Conservation (phyloP, 2,888 invertebrate genomes). For the Boloria euphrosyne region DNA sequence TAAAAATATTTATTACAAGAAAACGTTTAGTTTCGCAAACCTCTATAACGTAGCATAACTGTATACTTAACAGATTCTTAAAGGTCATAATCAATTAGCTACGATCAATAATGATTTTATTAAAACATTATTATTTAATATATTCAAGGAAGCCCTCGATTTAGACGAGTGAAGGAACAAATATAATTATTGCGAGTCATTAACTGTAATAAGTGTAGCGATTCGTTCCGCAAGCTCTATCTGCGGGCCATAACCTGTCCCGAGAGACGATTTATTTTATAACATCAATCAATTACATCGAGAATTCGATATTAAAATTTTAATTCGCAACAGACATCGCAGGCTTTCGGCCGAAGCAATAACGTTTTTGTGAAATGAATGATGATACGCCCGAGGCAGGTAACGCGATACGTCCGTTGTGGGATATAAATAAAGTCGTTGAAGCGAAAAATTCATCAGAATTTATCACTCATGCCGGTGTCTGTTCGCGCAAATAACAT, state of each 20-base stretch:
- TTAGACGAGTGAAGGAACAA: constrained; percentile 38
- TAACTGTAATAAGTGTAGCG: constrained; percentile 57
- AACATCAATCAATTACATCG: constrained; percentile 70
- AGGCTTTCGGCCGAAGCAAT: constrained; percentile 58
- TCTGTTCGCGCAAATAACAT: constrained; percentile 37
- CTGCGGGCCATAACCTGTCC: constrained; percentile 48
- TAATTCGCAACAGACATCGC: constrained; percentile 55
- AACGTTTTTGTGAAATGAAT: constrained; percentile 68
- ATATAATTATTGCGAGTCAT: constrained; percentile 52
- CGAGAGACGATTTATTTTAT: constrained; percentile 66
- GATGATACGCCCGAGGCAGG: constrained; percentile 65
- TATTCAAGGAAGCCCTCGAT: not conserved
- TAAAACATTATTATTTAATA: not conserved
- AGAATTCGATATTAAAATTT: constrained; percentile 66
- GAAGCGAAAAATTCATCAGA: constrained; percentile 70
- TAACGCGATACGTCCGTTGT: constrained; percentile 64
- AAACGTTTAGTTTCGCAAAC: not conserved
- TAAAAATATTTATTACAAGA: not conserved
- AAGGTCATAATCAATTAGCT: constrained; percentile 12
- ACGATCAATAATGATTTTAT: constrained; percentile 1
- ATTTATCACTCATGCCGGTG: constrained; percentile 61
- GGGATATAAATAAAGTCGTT: constrained; percentile 71
- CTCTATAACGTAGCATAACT: constrained; percentile 5
- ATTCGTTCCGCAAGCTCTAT: constrained; percentile 58
- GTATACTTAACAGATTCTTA: not conserved